phyloP scores from a whole-genome alignment of 2,797 vertebrate species.

The Lagorchestes hirsutus region DNA sequence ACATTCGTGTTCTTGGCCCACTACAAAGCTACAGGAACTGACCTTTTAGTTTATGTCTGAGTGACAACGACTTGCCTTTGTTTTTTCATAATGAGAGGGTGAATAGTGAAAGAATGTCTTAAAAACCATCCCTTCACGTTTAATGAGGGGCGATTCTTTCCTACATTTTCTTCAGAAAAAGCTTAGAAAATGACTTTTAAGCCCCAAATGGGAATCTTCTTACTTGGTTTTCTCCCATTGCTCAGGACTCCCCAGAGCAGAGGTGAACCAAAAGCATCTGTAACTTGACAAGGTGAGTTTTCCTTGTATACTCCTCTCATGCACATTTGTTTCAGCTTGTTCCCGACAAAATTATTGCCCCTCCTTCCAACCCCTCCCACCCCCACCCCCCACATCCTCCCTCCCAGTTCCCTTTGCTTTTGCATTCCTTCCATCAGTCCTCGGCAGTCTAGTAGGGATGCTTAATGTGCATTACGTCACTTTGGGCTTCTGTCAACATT shows the following conservation, averaged over 20 bases:
- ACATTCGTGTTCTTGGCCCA: not conserved
- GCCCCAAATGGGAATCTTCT: constrained; percentile 11
- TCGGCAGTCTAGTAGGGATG: not conserved
- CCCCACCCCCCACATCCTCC: fast-evolving
- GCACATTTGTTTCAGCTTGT: not conserved
- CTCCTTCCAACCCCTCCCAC: fast-evolving
- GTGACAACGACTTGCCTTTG: constrained; percentile 41
- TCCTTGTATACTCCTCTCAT: fast-evolving
- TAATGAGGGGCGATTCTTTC: constrained; percentile 60
- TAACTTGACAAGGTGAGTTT: not conserved
- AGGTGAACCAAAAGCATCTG: not conserved
- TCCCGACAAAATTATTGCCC: not conserved
- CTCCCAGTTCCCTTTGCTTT: fast-evolving
- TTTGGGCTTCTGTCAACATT: not conserved
- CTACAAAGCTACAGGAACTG: constrained; percentile 33
- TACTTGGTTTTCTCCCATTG: not conserved
- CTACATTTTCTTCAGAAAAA: constrained; percentile 12
- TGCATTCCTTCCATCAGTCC: fast-evolving
- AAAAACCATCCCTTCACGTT: constrained; percentile 34
- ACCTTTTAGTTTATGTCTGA: constrained; percentile 63
- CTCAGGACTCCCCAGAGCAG: not conserved
- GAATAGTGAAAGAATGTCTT: constrained; percentile 33
- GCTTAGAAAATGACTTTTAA: constrained; percentile 57
- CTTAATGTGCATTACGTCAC: fast-evolving
- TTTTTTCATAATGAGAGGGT: constrained; percentile 48